Evolutionary conservation across 1,140 invertebrate species (phyloP).

Genomic region (Anthonomus grandis): DNA sequence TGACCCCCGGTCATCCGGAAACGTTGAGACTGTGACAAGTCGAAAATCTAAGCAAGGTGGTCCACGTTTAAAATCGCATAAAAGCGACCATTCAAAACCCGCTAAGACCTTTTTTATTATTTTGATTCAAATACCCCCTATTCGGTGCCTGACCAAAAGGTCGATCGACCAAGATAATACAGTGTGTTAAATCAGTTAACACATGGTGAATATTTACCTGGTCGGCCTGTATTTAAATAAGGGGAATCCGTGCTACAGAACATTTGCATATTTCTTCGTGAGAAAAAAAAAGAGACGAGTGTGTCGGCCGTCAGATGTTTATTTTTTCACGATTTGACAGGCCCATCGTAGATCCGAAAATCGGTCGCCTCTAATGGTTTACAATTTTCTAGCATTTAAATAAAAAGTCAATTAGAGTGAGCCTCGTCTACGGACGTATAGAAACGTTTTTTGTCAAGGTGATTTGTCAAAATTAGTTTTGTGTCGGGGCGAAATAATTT

Average conservation of each 20-base stretch:
- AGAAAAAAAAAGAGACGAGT: conserved; percentile 24
- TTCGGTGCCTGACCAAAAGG: conserved; percentile 24
- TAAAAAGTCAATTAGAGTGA: conserved; percentile 32
- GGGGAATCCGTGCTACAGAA: conserved; percentile 22
- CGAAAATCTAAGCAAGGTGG: conserved; percentile 25
- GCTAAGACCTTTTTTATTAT: conserved; percentile 29
- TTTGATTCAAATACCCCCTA: conserved; percentile 22
- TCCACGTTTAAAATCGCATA: conserved; percentile 29
- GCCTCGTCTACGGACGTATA: neutral
- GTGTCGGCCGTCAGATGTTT: conserved; percentile 24
- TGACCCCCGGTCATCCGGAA: conserved; percentile 32
- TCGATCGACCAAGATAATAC: conserved; percentile 6
- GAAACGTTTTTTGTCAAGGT: conserved; percentile 21
- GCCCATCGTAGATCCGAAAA: neutral
- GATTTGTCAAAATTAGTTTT: conserved; percentile 37
- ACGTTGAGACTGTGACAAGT: conserved; percentile 21
- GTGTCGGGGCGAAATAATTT: conserved; percentile 31
- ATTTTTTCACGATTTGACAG: conserved; percentile 1
- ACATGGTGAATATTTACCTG: conserved; percentile 6
- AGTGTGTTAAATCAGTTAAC: neutral
- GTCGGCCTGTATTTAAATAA: conserved; percentile 23
- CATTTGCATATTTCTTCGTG: conserved; percentile 31
- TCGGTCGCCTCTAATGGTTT: conserved; percentile 5
- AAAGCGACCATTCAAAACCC: conserved; percentile 21
- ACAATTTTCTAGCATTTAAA: conserved; percentile 25